Conservation (phyloP, 2,113 vertebrate species). For the Takifugu flavidus region DNA sequence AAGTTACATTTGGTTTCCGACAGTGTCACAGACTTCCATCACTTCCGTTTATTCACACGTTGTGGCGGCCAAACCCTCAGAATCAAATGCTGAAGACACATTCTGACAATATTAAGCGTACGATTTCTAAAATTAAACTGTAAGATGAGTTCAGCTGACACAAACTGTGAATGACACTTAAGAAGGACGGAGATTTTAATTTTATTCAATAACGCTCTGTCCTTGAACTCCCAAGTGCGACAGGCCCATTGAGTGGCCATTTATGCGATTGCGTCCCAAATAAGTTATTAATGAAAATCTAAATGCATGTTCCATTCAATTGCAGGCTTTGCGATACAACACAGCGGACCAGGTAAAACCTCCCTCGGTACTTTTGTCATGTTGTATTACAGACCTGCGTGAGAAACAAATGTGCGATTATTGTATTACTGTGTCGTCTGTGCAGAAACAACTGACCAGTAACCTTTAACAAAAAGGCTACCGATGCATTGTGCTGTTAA, state of each 20-base stretch:
- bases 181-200: background rate
- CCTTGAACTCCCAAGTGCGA: background rate
- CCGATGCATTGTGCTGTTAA: background rate
- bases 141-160: background rate
- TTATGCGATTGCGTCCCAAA: too few relatives aligned
- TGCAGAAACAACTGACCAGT: background rate
- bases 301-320: background rate
- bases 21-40: constrained; percentile 20
- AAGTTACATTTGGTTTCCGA: constrained; percentile 11
- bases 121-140: constrained; percentile 10
- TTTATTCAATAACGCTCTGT: background rate
- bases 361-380: background rate
- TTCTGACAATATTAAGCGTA: constrained; percentile 17
- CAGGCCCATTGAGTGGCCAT: background rate
- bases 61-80: constrained; percentile 17
- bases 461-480: background rate
- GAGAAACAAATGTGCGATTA: background rate
- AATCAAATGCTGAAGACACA: constrained; percentile 3
- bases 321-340: background rate
- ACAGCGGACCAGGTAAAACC: background rate
- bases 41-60: constrained; percentile 26
- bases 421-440: background rate
- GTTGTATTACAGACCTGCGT: background rate
- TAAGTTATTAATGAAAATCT: constrained; percentile 1
- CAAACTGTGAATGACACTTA: constrained; percentile 3